A percentile compares a stretch with the other conserved stretches of the same genome.
Evolutionary conservation across 1,140 invertebrate genomes (phyloP).

Genomic region (Heliconius hewitsoni): DNA sequence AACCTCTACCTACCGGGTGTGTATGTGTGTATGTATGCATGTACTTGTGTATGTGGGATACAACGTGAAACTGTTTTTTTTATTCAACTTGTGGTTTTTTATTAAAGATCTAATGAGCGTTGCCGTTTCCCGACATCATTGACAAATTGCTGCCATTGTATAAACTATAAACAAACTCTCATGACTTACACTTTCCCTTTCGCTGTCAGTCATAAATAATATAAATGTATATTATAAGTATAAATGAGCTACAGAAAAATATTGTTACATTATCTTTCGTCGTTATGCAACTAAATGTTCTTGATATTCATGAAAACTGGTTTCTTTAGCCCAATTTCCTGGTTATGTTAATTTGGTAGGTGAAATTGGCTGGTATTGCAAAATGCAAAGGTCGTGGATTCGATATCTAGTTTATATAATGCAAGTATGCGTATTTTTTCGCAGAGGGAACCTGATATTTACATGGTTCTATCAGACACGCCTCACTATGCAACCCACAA

Average conservation of each 20-base stretch:
- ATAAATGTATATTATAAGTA: neutral
- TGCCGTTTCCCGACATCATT: neutral
- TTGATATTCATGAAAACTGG: constrained; percentile 4
- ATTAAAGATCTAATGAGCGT: no score
- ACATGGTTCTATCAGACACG: no score
- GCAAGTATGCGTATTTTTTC: neutral
- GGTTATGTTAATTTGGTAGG: neutral
- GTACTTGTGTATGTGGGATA: no score
- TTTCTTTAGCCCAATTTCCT: neutral
- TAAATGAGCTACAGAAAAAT: neutral
- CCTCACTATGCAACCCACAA: neutral
- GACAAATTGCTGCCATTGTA: neutral
- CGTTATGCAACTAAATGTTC: neutral
- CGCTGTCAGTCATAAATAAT: neutral
- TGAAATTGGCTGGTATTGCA: neutral
- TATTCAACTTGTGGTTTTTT: no score
- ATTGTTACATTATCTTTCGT: neutral
- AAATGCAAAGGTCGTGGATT: neutral
- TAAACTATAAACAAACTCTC: neutral
- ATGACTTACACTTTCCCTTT: neutral
- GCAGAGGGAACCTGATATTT: no score
- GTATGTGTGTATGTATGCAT: no score
- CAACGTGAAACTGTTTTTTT: no score
- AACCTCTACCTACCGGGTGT: no score
- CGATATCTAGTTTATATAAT: neutral